Percentiles rank a stretch among this genome's conserved stretches.
Evolutionary conservation across 2,113 vertebrate species (phyloP).

Genomic region (Nycticorax nycticorax): DNA sequence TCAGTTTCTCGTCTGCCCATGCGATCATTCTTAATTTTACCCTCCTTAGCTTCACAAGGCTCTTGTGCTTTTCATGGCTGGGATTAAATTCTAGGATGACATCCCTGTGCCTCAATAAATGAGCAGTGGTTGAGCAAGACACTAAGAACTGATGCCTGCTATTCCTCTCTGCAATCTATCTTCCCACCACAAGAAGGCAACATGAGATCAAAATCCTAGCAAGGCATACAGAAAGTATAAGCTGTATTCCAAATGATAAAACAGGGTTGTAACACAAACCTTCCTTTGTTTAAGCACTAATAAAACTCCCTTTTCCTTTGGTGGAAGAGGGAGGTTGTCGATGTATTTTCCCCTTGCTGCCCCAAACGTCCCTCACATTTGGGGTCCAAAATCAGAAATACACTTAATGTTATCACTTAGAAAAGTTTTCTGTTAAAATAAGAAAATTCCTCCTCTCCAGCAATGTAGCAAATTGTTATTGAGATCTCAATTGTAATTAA

Average conservation of each 20-base stretch:
- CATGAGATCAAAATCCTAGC: background rate
- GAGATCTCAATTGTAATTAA: background rate
- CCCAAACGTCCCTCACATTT: background rate
- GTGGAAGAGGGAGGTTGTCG: fast-evolving
- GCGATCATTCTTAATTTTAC: background rate
- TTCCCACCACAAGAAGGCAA: slow-evolving; percentile 45
- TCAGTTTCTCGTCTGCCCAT: background rate
- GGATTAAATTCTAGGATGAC: background rate
- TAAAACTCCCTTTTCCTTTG: background rate
- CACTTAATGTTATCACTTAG: background rate
- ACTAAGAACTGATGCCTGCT: no score
- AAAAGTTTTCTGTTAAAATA: background rate
- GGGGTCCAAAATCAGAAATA: background rate
- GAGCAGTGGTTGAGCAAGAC: background rate
- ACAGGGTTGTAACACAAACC: background rate
- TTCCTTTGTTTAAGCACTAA: background rate
- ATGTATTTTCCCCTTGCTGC: background rate
- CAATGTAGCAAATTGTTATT: background rate
- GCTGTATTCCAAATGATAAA: background rate
- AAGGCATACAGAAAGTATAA: fast-evolving
- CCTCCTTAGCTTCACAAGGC: background rate
- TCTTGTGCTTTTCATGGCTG: background rate
- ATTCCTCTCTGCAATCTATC: background rate
- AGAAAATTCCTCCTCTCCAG: background rate
- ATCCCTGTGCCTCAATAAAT: background rate